Evolutionary conservation across 2,888 invertebrate species (phyloP).

Genomic region (Acronicta leporina): DNA sequence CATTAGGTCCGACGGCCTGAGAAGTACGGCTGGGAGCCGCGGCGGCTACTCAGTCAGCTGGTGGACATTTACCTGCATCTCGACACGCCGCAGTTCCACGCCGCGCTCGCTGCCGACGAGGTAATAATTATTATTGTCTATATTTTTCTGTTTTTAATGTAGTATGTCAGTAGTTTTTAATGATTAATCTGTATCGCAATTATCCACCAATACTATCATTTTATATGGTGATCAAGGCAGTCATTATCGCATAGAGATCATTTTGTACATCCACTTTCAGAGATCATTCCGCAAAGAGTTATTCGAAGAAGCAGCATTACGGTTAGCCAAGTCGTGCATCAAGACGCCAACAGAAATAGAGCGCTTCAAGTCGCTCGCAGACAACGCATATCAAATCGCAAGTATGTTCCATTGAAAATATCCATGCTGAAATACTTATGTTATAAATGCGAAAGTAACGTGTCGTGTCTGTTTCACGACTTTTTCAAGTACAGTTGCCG

Average conservation of each 20-base stretch:
- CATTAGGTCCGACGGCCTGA: conserved; percentile 95
- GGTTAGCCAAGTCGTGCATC: conserved; percentile 94
- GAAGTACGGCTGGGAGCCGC: conserved; percentile 99
- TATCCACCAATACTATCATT: no score
- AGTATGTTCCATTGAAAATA: conserved; percentile 67
- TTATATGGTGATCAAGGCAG: no score
- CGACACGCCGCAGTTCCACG: conserved; percentile 96
- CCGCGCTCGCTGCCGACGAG: conserved; percentile 98
- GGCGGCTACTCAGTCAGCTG: conserved; percentile 96
- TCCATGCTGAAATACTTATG: no score
- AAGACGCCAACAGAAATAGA: conserved; percentile 96
- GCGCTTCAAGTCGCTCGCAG: conserved; percentile 93
- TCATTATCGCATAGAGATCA: no score
- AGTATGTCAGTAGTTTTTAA: no score
- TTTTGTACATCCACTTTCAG: conserved; percentile 82
- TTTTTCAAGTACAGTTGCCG: no score
- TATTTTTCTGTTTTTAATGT: no score
- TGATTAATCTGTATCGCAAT: no score
- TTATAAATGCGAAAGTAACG: no score
- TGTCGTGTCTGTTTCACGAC: no score
- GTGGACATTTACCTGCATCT: conserved; percentile 99
- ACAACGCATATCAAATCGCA: conserved; percentile 93
- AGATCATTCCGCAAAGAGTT: conserved; percentile 97
- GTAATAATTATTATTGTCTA: conserved; percentile 78
- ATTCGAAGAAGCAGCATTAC: conserved; percentile 96